These are phyloP conservation scores for Verasper variegatus DNA, from an alignment of 2,113 vertebrate genomes.

Conservation along the genomic window DNA sequence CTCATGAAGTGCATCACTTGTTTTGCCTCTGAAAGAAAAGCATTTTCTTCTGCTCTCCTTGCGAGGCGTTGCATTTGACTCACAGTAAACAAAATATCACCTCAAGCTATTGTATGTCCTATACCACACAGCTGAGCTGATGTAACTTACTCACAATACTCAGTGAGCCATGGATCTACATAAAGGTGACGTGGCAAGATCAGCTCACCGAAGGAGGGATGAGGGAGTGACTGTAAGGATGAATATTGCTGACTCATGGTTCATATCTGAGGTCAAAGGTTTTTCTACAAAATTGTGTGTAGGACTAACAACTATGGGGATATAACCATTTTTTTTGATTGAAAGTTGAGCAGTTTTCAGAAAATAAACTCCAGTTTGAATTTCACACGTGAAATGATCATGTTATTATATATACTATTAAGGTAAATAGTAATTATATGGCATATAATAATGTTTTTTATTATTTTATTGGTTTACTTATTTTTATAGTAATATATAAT, in stretches of 20 bases:
- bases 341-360: neutral
- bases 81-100: constrained; percentile 8
- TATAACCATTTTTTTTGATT: neutral
- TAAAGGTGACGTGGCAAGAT: no score
- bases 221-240: constrained; percentile 4
- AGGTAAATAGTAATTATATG: no score
- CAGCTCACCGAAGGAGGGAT: neutral
- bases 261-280: constrained; percentile 28
- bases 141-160: neutral
- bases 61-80: neutral
- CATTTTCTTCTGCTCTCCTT: neutral
- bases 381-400: no score
- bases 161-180: neutral
- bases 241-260: constrained; percentile 16
- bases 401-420: no score
- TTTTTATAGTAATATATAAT: no score
- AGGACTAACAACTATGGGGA: neutral
- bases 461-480: no score
- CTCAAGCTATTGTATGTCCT: neutral
- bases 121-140: neutral
- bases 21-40: constrained; percentile 36
- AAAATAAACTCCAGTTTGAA: no score
- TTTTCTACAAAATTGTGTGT: neutral
- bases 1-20: constrained; percentile 30
- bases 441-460: no score